phyloP scores from a whole-genome alignment of 2,888 invertebrate species.

The Oeneis ivallda region DNA sequence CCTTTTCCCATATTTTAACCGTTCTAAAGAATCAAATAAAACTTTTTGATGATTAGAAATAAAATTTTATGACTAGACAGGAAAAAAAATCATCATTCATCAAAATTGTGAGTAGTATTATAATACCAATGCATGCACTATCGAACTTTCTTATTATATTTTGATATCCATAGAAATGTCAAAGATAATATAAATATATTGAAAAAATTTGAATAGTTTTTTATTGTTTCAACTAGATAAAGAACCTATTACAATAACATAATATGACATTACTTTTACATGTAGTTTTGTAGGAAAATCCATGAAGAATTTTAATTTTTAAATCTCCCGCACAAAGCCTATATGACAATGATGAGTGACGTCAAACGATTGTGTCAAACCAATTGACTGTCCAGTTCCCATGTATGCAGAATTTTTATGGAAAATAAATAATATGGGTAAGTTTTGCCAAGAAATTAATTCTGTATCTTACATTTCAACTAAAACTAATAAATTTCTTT shows the following conservation, averaged over 20 bases:
- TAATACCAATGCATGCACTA: no score
- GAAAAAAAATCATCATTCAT: no score
- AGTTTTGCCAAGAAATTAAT: background rate
- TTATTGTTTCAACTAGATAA: no score
- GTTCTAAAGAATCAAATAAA: no score
- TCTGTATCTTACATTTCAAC: background rate
- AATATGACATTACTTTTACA: no score
- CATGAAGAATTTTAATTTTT: background rate
- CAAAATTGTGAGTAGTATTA: no score
- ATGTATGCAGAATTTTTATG: background rate
- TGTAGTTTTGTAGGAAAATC: background rate
- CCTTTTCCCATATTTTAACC: background rate
- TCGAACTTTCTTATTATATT: no score
- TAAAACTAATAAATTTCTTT: background rate
- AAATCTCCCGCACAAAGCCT: constrained; percentile 35
- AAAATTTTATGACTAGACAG: no score
- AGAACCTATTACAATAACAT: no score
- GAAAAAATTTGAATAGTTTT: no score
- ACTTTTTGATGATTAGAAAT: no score
- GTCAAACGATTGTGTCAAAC: background rate
- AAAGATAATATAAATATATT: no score
- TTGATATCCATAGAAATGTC: background rate
- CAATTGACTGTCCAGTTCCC: background rate
- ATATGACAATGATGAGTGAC: constrained; percentile 10
- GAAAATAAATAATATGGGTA: background rate